Conservation (phyloP, 2,113 vertebrate genomes). For the Megalops atlanticus region DNA sequence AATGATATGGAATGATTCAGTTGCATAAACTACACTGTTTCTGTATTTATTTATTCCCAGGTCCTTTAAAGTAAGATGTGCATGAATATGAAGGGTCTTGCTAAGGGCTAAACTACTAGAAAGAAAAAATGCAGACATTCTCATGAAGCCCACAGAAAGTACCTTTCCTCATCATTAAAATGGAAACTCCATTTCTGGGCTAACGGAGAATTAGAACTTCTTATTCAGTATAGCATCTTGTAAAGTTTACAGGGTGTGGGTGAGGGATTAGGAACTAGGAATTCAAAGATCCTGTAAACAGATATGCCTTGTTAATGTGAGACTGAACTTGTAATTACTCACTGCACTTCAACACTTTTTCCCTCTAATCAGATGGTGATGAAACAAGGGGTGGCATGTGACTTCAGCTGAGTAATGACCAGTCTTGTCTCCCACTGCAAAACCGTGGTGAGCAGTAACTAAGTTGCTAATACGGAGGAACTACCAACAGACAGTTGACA, state of each 20-base stretch:
- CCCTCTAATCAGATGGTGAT: no score
- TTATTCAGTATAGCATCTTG: slow-evolving; percentile 22
- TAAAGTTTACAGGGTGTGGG: neutral
- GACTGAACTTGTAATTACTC: slow-evolving; percentile 18
- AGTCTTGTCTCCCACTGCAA: neutral
- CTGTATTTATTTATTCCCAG: slow-evolving; percentile 70
- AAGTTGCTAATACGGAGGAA: slow-evolving; percentile 10
- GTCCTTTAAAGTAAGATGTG: slow-evolving; percentile 68
- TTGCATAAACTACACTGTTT: neutral
- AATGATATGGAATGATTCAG: no score
- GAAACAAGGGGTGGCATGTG: neutral
- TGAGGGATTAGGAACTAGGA: neutral
- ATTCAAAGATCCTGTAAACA: neutral
- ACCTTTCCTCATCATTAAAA: slow-evolving; percentile 47
- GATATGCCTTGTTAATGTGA: neutral
- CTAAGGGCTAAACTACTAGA: slow-evolving; percentile 53
- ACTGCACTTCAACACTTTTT: neutral
- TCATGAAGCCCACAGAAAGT: slow-evolving; percentile 10
- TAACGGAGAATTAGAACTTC: slow-evolving; percentile 43
- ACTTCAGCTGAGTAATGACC: neutral
- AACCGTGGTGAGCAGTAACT: neutral
- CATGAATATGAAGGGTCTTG: slow-evolving; percentile 72
- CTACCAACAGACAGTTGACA: neutral
- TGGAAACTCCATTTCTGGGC: slow-evolving; percentile 18
- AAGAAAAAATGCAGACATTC: slow-evolving; percentile 41